Percentiles rank a stretch among this genome's conserved stretches.
Conservation (phyloP, 2,113 vertebrate species). For the Rhadina sibilatrix region DNA sequence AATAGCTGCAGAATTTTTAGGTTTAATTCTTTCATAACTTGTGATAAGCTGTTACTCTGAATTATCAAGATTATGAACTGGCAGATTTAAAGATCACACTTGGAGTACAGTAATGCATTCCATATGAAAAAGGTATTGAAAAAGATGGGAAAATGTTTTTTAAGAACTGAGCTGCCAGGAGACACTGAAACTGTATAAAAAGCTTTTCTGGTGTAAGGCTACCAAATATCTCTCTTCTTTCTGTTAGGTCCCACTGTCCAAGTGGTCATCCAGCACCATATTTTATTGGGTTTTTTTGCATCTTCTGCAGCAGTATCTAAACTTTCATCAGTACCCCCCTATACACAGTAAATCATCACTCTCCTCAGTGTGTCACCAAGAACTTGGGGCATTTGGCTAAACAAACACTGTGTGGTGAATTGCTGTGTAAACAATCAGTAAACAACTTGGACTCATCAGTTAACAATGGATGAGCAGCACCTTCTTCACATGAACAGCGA, state of each 20-base stretch:
- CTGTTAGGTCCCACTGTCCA: neutral
- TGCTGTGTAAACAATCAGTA: neutral
- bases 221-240: neutral
- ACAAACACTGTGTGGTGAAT: neutral
- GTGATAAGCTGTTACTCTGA: slow-evolving; percentile 43
- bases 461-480: neutral
- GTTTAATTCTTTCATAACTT: slow-evolving; percentile 51
- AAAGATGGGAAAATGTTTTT: neutral
- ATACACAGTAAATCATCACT: neutral
- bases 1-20: slow-evolving; percentile 47
- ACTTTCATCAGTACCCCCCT: neutral
- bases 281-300: neutral
- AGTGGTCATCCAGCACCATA: neutral
- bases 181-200: neutral
- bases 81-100: slow-evolving; percentile 46
- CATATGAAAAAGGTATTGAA: slow-evolving; percentile 22
- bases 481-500: neutral
- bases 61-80: slow-evolving; percentile 50
- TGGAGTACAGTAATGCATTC: neutral
- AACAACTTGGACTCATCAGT: neutral
- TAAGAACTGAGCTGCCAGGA: neutral
- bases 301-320: neutral
- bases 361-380: neutral
- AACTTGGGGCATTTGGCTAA: neutral
- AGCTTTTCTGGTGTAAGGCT: neutral